phyloP scores from a whole-genome alignment of 2,888 invertebrate genomes.

The Troilus luridus region DNA sequence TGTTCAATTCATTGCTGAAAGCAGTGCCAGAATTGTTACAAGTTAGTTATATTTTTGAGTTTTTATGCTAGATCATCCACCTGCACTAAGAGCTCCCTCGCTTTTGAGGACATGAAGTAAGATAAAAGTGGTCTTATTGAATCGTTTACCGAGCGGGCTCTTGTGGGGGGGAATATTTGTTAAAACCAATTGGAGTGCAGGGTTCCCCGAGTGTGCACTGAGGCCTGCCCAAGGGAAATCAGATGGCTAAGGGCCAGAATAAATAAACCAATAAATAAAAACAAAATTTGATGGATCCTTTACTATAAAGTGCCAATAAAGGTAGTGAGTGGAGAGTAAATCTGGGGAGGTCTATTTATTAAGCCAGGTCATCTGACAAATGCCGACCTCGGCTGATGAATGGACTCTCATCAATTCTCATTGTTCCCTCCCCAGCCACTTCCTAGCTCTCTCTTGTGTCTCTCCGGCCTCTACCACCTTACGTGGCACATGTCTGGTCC shows the following conservation, averaged over 20 bases:
- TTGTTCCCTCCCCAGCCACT: constrained; percentile 29
- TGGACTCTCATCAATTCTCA: constrained; percentile 55
- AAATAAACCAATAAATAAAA: constrained; percentile 26
- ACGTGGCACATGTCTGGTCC: neutral
- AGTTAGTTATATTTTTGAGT: no score
- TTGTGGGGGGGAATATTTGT: neutral
- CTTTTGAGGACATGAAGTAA: no score
- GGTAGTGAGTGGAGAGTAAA: constrained; percentile 36
- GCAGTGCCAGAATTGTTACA: no score
- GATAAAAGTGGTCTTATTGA: neutral
- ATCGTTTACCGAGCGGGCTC: neutral
- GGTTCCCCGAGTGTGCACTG: neutral
- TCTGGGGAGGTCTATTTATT: constrained; percentile 45
- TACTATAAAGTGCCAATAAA: constrained; percentile 39
- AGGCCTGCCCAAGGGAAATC: neutral
- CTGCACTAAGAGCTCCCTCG: no score
- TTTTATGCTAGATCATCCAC: no score
- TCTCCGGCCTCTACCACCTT: neutral
- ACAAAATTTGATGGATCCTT: constrained; percentile 26
- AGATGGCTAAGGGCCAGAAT: neutral
- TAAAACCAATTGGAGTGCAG: neutral
- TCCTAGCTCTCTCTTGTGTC: neutral
- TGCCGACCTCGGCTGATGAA: constrained; percentile 45
- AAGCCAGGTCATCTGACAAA: constrained; percentile 53
- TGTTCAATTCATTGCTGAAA: no score